Base-by-base conservation (phyloP, 2,113 vertebrate species). In the Scartelaos histophorus region DNA sequence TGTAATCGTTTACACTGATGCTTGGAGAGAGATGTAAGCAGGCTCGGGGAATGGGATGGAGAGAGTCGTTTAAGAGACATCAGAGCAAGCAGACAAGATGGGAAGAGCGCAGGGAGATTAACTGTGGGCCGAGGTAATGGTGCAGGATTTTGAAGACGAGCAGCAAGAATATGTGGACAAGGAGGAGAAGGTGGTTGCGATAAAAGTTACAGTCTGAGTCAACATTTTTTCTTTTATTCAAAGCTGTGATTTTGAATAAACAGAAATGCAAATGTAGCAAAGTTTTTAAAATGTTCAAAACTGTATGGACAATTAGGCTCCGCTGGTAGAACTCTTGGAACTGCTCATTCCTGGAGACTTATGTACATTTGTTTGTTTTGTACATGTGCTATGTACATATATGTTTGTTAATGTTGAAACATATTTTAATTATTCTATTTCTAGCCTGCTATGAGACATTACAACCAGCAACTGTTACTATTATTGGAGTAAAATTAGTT, bases 1-100 rank as follows among this genome's bases (percentile, higher is more conserved):
- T 72, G 79, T 73, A 78, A 84, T 79, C 89, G 82, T 88, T 86
- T 84, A 83, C 76, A 75, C 49, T 60, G 66, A 78, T 81, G 73
- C 78, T 70, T 71, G 25, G 17, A 24, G 19, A 76, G 62, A 61
- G 61, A 67, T 25, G 47, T 12, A 64, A 73, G 57, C 19, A 49
- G 49, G 21, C 12, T 9, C 51, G 13, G 49, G 29, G 35, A 45
- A 24, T 13, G 11, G 21, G 45, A 53, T 17, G 21, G 29, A 76
- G 38, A 71, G 47, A 13, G 24, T 38, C 64, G 60, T 61, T 57
- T 56, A 47, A 67, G 56, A 67, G 67, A 78, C 68, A 70, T 71
- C 49, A 73, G 76, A 65, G 74, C 62, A 64, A 15, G 19, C 49
- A 56, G 58, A 34, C 61, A 69, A 75, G 49, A 7, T 53, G 64